Evolutionary conservation across 2,797 vertebrate genomes (phyloP), one percentile per base, ranked within the genome.

Genomic region (Hippocampus kuda): DNA sequence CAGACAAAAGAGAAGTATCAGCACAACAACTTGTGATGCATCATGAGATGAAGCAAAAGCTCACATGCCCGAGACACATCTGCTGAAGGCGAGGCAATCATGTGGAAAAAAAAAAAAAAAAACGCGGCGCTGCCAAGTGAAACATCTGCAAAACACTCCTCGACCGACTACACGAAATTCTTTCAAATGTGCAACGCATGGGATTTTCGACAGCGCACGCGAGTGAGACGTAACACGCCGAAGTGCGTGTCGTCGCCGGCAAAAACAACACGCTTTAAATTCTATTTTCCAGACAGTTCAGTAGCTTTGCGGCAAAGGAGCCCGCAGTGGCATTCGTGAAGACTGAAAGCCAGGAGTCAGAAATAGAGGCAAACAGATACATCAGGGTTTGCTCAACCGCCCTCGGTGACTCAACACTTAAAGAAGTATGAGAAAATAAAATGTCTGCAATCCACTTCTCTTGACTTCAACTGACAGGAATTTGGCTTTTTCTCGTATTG

Each of bases 41-140:
- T 34, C 49, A 59, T 56, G 69, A 80, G 81, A 76, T 66, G 57
- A 65, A 72, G 68, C 75, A 5, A 1, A 72, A 48, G n/a, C 53
- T 56, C 72, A 70, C 67, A 75, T 78, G 79, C 2, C 66, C 60
- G 42, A 65, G 54, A 59, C 24, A 57, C 73, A 75, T 78, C 71
- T 80, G 68, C 65, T 42, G 27, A 24, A 61, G 20, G 66, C 44
- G n/a, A 48, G 20, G 51, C 65, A 6, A 48, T 51, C 65, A 26
- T 26, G 16, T 27, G 65, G 34, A 27, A 27, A 48, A 38, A 34
- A 1, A 6, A 34, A 38, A 38, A 38, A 38, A 38, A 38, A 38
- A 24, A 65, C 24, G 42, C 41, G 15, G n/a, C 2, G n/a, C 41
- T 27, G 41, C 63, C 34, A 62, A 57, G 56, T 57, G 56, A 57